Evolutionary conservation across 2,888 invertebrate species (phyloP), one percentile per base, ranked within the genome.

Genomic region (Cyaniris semiargus): DNA sequence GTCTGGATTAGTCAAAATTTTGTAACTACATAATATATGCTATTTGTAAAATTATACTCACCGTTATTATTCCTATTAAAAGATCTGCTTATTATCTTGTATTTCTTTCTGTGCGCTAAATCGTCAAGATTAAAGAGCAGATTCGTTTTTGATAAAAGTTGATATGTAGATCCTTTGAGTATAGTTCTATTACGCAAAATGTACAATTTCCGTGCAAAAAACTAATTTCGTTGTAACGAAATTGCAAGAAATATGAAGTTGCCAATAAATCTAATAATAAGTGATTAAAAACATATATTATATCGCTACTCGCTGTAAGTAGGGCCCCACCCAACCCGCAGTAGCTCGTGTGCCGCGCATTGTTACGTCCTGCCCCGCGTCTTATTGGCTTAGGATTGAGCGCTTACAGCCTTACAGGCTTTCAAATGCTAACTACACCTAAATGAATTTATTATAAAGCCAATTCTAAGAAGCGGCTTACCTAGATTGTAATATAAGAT

Each of bases 381-480:
- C 76, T 77, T 77, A 77, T 72, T 77, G 77, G 77, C 79, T 78
- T 76, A 79, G 70, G 34, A 71, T 75, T 77, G 76, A 78, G 44
- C 70, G 76, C 76, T 76, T 78, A 74, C 48, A 66, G 48, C 58
- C 76, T 78, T 78, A 74, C 48, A 66, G 48, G 71, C 76, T 78
- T 78, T 78, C 76, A 79, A 76, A 77, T 78, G 66, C 77, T 78
- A 79, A 79, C 77, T 74, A 75, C 72, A 56, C 74, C 76, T 79
- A 77, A 79, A 77, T 74, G 78, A 77, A 79, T 78, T 76, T 76
- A 78, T 77, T 78, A 78, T 76, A 76, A 56, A 66, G 76, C 70
- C 21, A 76, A 74, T 76, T 70, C 56, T 58, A 77, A 70, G 75
- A 34, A 53, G 38, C 70, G 18, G 77, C 53, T 75, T 76, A 76